phyloP scores from a whole-genome alignment of 2,113 vertebrate species.

The Cheilinus undulatus region DNA sequence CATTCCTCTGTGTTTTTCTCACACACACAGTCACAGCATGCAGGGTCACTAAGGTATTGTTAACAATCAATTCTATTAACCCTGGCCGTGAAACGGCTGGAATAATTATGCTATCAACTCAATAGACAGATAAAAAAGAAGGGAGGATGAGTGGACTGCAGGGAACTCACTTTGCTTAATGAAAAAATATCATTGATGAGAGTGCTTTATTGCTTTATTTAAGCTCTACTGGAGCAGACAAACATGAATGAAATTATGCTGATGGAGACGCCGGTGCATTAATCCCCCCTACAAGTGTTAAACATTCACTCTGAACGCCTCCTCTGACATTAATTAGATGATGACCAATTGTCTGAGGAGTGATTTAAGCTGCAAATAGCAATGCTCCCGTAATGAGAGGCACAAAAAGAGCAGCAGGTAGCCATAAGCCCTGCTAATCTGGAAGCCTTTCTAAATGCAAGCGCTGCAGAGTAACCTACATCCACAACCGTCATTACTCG shows the following conservation, averaged over 20 bases:
- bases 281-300: neutral
- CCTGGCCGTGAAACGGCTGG: neutral
- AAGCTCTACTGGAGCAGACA: conserved; percentile 6
- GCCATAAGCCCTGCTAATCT: conserved; percentile 68
- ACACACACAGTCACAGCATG: neutral
- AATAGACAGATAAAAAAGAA: neutral
- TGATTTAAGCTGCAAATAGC: conserved; percentile 26
- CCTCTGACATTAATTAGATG: conserved; percentile 41
- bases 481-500: conserved; percentile 32
- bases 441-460: conserved; percentile 36
- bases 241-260: conserved; percentile 19
- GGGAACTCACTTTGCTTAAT: conserved; percentile 39
- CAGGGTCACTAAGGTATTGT: neutral
- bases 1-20: conserved; percentile 46
- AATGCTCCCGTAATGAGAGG: conserved; percentile 18
- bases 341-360: conserved; percentile 43
- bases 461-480: conserved; percentile 63
- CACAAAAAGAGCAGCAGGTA: conserved; percentile 43
- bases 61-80: conserved; percentile 44
- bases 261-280: neutral
- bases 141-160: neutral
- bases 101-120: neutral
- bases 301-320: neutral
- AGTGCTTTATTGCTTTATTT: conserved; percentile 38
- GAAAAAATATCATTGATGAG: conserved; percentile 40